Base-by-base conservation (phyloP, 2,888 invertebrate species). In the Amphimallon solstitiale region DNA sequence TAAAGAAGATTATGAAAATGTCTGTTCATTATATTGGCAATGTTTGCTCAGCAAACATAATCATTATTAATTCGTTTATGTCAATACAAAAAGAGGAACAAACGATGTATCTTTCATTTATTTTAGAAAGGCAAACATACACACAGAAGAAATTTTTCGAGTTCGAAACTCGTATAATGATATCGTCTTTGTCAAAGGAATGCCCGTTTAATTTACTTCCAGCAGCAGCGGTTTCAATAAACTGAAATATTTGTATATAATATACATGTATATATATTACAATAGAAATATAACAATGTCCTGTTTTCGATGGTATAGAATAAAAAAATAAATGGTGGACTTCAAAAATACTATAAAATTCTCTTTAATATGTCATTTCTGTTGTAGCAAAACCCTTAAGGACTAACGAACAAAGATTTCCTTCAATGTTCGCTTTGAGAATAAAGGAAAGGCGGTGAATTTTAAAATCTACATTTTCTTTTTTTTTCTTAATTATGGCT, bases 351-450 rank as follows among this genome's bases (percentile, higher is more conserved):
- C 68, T 70, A 67, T 70, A 74, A 73, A 73, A 72, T 73, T 72
- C 69, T 69, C 72, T 74, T 73, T 73, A 74, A 73, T 72, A 72
- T 70, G 67, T 66, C 68, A 72, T 71, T 70, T 72, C 68, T 68
- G 70, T 66, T 71, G 64, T 68, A 67, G 67, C 72, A 72, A 71
- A 73, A 72, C 69, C 72, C 70, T 71, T 72, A 72, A n/a, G 71
- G 66, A 71, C 71, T 72, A 70, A 73, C 73, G 72, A 72, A 74
- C 74, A 74, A 74, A 73, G 73, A 72, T 69, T 71, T 72, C 70
- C 69, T 64, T 68, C 70, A 69, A 71, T 72, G 72, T 64, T 65
- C 70, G 70, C 71, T 70, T 63, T 59, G 73, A 70, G 71, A 71
- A 69, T 71, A 72, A 72, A 70, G 71, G 70, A 69, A 67, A 71